Conservation (phyloP, 2,797 vertebrate genomes). For the Lacerta viridis region DNA sequence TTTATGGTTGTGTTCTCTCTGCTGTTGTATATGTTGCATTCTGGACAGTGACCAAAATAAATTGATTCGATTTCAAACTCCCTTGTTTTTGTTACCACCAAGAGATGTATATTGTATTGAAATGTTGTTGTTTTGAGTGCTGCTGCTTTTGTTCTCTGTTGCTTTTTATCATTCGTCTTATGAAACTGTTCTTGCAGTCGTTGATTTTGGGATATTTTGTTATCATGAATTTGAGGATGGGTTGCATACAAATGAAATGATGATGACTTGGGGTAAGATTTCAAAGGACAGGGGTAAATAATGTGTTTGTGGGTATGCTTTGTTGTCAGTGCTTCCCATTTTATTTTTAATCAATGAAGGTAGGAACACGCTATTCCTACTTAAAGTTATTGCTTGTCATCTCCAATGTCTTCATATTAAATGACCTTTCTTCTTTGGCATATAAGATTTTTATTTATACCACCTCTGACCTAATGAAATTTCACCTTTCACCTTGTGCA, state of each 20-base stretch:
- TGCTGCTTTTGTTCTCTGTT: no score
- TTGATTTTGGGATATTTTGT: no score
- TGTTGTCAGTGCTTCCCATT: conserved; percentile 54
- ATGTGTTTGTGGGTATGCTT: neutral
- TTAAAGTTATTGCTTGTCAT: conserved; percentile 89
- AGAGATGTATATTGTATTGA: no score
- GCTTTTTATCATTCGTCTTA: no score
- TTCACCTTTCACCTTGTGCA: conserved; percentile 87
- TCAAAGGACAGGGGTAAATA: conserved; percentile 20
- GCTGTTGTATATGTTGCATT: no score
- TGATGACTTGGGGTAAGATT: conserved; percentile 20
- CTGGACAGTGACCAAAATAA: no score
- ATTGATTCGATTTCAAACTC: no score
- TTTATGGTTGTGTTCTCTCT: no score
- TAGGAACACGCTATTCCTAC: conserved; percentile 73
- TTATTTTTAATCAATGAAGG: conserved; percentile 75
- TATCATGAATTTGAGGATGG: no score
- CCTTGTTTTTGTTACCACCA: no score
- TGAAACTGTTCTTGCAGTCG: no score
- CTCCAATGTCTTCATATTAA: conserved; percentile 80
- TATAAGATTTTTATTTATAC: conserved; percentile 85
- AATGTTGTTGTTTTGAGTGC: no score
- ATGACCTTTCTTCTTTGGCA: conserved; percentile 80
- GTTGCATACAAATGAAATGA: neutral
- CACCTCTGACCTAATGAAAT: conserved; percentile 85